Base-by-base conservation (phyloP, 2,888 invertebrate genomes). In the Pogonocherus hispidulus region DNA sequence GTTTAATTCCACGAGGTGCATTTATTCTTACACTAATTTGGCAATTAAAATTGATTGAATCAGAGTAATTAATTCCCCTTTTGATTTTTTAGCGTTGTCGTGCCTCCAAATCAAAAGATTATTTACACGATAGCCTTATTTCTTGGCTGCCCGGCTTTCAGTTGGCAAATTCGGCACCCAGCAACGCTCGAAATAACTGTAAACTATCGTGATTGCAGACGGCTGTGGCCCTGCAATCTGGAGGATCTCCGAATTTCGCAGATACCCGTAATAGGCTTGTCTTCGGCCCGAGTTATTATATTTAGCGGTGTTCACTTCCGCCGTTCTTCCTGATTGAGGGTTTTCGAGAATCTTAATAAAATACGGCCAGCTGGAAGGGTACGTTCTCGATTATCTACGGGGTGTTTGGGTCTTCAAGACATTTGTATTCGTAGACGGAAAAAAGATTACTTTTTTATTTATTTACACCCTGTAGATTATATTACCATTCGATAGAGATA, bases 131-230 rank as follows among this genome's bases (percentile, higher is more conserved):
- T n/a, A n/a, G n/a, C n/a, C n/a, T n/a, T n/a, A n/a, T 6, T 23
- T 23, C 23, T 6, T 23, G 3, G 23, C 23, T 4, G 6, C 6
- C 23, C 6, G 23, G 3, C 23, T 23, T 23, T 32, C 32, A 32
- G 5, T 32, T 32, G 8, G 32, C 32, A 32, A 11, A 11, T 32
- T 32, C 11, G 32, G 32, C 32, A 32, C 2, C 27, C 27, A 9
- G 11, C 32, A 9, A 8, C 49, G 14, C 22, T 23, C 16, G 20
- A 22, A 51, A 51, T 51, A 51, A 51, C 49, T 51, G 49, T 51
- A 51, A 51, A 51, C 23, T 23, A 51, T 51, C 49, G 49, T 23
- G 23, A 23, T 51, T 23, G 23, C 23, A 5, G 23, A 51, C 49
- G 49, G 49, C 49, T 51, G 49, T 22, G 32, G 11, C 5, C 23